phyloP scores from a whole-genome alignment of 2,888 invertebrate species.

The Thereva unica region DNA sequence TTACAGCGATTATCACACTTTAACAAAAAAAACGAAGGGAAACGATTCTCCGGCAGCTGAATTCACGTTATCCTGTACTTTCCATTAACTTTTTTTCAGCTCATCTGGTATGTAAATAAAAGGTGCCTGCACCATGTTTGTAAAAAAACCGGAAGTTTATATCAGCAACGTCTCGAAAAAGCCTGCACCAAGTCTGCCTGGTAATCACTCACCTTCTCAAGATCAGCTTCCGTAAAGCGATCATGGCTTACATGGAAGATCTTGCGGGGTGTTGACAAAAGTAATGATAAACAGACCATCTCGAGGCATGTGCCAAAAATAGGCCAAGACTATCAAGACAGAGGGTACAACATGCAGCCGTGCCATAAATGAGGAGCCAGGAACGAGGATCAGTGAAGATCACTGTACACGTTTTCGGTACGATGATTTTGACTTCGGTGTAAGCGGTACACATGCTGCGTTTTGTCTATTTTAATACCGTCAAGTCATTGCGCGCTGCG shows the following conservation, averaged over 20 bases:
- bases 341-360: not conserved
- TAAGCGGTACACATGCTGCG: not conserved
- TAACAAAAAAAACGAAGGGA: too few species aligned
- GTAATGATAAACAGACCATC: constrained; percentile 22
- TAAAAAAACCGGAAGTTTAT: too few species aligned
- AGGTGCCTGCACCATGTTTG: too few species aligned
- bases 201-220: too few species aligned
- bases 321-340: not conserved
- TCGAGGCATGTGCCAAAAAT: constrained; percentile 32
- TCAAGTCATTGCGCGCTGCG: not conserved
- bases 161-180: too few species aligned
- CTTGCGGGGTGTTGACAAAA: constrained; percentile 16
- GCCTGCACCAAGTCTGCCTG: too few species aligned
- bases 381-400: not conserved
- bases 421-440: not conserved
- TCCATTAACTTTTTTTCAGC: too few species aligned
- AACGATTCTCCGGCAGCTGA: too few species aligned
- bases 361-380: not conserved
- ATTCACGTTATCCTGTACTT: too few species aligned
- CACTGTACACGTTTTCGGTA: not conserved
- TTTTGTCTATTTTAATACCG: not conserved
- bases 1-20: too few species aligned
- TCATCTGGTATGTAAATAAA: too few species aligned
- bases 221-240: not conserved
- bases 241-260: constrained; percentile 18